Conservation (phyloP, 2,888 invertebrate genomes). For the Tromatobia lineatoria region DNA sequence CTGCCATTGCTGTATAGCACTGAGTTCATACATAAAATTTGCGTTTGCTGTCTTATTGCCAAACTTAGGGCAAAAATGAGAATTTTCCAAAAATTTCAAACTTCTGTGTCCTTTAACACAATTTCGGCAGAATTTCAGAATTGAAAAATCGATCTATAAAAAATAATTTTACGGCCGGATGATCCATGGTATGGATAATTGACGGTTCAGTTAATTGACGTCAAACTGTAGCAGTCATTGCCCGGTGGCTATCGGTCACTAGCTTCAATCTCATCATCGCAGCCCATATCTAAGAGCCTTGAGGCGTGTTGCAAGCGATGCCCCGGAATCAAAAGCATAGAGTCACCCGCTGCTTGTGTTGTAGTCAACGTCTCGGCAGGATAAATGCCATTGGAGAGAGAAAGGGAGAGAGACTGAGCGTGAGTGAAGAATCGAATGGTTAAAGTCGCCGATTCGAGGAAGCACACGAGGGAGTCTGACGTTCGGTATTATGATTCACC, state of each 20-base stretch:
- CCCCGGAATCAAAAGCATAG: slow-evolving; percentile 19
- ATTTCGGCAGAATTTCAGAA: too few relatives aligned
- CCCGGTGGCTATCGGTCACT: background rate
- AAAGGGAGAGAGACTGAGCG: background rate
- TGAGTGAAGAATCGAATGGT: slow-evolving; percentile 21
- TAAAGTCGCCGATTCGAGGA: slow-evolving; percentile 45
- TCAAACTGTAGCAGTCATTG: background rate
- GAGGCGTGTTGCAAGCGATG: background rate
- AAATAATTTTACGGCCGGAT: too few relatives aligned
- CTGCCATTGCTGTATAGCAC: too few relatives aligned
- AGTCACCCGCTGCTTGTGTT: slow-evolving; percentile 9
- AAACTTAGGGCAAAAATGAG: too few relatives aligned
- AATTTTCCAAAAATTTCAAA: too few relatives aligned
- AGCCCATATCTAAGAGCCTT: background rate
- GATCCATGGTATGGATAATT: background rate
- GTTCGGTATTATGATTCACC: slow-evolving; percentile 68
- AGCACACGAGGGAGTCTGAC: slow-evolving; percentile 42
- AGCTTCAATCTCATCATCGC: slow-evolving; percentile 30
- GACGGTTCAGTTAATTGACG: background rate
- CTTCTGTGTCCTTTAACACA: too few relatives aligned
- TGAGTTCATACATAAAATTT: too few relatives aligned
- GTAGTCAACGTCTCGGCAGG: background rate
- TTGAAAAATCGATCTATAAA: too few relatives aligned
- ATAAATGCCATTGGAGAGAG: background rate
- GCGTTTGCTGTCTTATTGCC: too few relatives aligned